Base-by-base conservation (phyloP, 2,888 invertebrate species). In the Adelognathus sp. region DNA sequence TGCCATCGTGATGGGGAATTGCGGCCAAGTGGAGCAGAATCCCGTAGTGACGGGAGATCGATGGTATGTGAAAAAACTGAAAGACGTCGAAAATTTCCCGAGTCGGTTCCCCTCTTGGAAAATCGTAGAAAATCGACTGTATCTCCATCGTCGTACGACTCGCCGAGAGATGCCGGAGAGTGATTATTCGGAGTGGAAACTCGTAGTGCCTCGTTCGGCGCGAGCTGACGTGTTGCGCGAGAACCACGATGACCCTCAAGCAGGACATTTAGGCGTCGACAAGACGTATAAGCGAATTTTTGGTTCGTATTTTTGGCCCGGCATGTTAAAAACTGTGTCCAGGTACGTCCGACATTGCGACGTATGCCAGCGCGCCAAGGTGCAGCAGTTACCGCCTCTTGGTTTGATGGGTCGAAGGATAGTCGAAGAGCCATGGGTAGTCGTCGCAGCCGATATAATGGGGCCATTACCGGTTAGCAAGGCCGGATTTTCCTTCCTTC, bases 301-400 rank as follows among this genome's bases (percentile, higher is more conserved):
- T 0, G 1, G 36, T 2, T 21, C 50, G 6, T 85, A 76, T 33
- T 86, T 81, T 36, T 86, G 85, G 85, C 84, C 85, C 0, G 44
- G 67, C 11, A 79, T 83, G 75, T 56, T 50, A 36, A 14, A 44
- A n/a, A 81, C 82, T 18, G 54, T 83, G 0, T 64, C 63, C 0
- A 31, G 39, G 0, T 82, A 64, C 21, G 81, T 85, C 0, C n/a
- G 63, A 2, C 27, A 21, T 0, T 86, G 85, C 36, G 2, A 31
- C 1, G 29, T 52, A 0, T 86, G 84, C 21, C 81, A 81, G 21
- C 16, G 6, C 0, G 39, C 52, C 3, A 85, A 85, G 31, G 52
- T 75, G 1, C 46, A 50, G 2, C 71, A 76, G 7, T 2, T 4
- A 1, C 31, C 39, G 0, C 72, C 77, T 0, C 27, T 41, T 0